Evolutionary conservation across 2,797 vertebrate genomes (phyloP).

Genomic region (Cynopterus sphinx): DNA sequence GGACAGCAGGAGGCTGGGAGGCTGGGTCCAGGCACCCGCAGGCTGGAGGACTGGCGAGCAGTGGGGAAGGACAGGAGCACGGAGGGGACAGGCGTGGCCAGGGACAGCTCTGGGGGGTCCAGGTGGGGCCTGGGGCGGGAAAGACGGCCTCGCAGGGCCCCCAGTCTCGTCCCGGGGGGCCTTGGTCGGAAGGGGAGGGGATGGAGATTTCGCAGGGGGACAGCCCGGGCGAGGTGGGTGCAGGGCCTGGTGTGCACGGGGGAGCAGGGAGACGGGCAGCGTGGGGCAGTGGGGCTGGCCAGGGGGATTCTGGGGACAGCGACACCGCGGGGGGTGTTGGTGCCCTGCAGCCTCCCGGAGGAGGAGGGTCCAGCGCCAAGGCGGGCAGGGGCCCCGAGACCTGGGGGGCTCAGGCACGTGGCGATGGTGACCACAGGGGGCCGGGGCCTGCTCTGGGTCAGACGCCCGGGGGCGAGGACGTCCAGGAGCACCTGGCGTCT

Average conservation of each 20-base stretch:
- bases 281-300: rapidly evolving
- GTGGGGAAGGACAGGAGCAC: not conserved
- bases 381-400: not conserved
- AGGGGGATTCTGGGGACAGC: not conserved
- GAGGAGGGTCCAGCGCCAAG: not conserved
- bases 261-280: not conserved
- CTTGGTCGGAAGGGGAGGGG: not conserved
- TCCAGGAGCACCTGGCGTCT: not conserved
- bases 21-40: not conserved
- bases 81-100: not conserved
- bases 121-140: not conserved
- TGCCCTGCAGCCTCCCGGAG: not conserved
- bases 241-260: not conserved
- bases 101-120: not conserved
- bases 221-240: not conserved
- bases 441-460: not conserved
- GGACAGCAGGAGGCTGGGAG: not conserved
- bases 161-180: not conserved
- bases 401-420: not conserved
- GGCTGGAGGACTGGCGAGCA: not conserved
- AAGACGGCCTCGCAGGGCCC: not conserved
- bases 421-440: not conserved
- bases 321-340: not conserved
- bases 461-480: not conserved
- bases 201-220: not conserved